A percentile compares a stretch with the other conserved stretches of the same genome.
These are phyloP conservation scores for Gallinago jamesoni DNA, from an alignment of 2,113 vertebrate species.

Conservation along the genomic window DNA sequence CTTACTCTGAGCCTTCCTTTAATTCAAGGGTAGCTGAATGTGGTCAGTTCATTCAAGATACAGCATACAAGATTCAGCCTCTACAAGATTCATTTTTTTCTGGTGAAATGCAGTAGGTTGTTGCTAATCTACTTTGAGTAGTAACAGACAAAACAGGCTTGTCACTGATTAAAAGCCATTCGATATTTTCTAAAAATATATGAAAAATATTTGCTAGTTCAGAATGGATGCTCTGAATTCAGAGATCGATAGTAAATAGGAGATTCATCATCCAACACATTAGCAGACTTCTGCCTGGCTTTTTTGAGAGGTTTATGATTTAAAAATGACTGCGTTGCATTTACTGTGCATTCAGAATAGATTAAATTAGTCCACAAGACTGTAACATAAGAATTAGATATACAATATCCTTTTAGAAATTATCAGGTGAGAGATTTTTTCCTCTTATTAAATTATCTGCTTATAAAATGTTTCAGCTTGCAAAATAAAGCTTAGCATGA, in stretches of 20 bases:
- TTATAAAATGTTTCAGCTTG: background rate
- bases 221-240: slow-evolving; percentile 19
- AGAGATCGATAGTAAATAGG: slow-evolving; percentile 25
- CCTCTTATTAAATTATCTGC: background rate
- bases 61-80: background rate
- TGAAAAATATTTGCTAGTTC: background rate
- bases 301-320: slow-evolving; percentile 37
- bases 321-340: background rate
- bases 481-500: background rate
- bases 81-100: background rate
- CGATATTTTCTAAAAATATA: slow-evolving; percentile 60
- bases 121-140: background rate
- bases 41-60: background rate
- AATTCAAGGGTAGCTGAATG: background rate
- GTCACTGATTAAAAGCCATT: slow-evolving; percentile 36
- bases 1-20: background rate
- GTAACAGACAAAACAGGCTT: background rate
- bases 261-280: slow-evolving; percentile 28
- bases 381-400: background rate
- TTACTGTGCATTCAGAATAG: background rate
- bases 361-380: background rate
- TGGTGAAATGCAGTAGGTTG: background rate
- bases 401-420: background rate
- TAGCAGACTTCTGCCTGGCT: background rate
- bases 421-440: background rate